Evolutionary conservation across 2,113 vertebrate genomes (phyloP), one percentile per base, ranked within the genome.

Genomic region (Melospiza melodia): DNA sequence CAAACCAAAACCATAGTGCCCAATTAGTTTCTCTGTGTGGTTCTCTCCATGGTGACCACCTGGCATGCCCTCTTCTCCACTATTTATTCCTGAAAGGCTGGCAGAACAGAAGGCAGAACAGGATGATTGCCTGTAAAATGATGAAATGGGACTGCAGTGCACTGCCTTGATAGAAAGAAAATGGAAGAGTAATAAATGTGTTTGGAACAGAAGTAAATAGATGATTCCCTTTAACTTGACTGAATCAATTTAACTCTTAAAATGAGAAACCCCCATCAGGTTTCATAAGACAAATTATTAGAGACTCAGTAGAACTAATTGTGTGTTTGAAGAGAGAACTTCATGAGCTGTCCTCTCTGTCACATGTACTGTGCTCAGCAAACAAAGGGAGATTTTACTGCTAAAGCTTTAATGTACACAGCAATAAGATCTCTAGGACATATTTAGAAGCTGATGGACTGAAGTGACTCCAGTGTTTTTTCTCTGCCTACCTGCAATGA

Each of bases 341-440:
- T 87, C 39, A 57, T 67, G 16, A 84, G 35, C 76, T 89, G 16
- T 1, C 37, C 27, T 88, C 74, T 79, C 54, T 58, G 59, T 83
- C 83, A 88, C 0, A 0, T 71, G 33, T 27, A 46, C 65, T 41
- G 27, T 71, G 52, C 68, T 94, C 39, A 57, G 83, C 84, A 96
- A 91, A 93, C 52, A 91, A 82, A 89, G n/a, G 41, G 43, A 92
- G 62, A 82, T 58, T 84, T 94, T 65, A 75, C 10, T 78, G 84
- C 81, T 75, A 79, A 93, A 89, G 48, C 54, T 94, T 93, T 76
- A 76, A 75, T 58, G 62, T 66, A 82, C 78, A 91, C 58, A 82
- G 44, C 41, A 89, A n/a, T 57, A 91, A 79, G 66, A 85, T 82
- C 37, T 62, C 66, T 62, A 39, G 61, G 62, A 85, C 37, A 9